These are phyloP conservation scores for Periophthalmodon schlosseri DNA, from an alignment of 2,113 vertebrate species.

Conservation along the genomic window DNA sequence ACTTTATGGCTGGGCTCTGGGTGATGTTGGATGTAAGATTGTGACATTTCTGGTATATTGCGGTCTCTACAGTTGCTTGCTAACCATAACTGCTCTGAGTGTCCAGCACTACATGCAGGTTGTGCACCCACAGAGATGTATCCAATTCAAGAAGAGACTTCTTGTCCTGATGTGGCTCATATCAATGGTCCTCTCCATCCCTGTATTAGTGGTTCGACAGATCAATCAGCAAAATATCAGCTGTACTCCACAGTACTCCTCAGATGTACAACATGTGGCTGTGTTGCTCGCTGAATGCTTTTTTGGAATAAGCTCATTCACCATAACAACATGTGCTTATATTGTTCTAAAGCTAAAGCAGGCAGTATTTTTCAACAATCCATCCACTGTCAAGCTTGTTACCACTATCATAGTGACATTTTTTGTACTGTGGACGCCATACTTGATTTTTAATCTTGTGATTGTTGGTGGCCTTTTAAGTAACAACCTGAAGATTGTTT, in stretches of 20 bases:
- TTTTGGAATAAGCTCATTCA: background rate
- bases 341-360: conserved; percentile 14
- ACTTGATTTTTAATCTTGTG: conserved; percentile 22
- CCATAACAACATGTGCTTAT: conserved; percentile 17
- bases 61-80: conserved; percentile 1
- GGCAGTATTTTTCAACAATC: conserved; percentile 33
- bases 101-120: conserved; percentile 42
- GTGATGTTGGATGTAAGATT: conserved; percentile 20
- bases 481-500: background rate
- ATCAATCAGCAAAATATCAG: background rate
- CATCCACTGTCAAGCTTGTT: conserved; percentile 17
- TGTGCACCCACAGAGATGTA: background rate
- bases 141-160: conserved; percentile 2
- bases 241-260: background rate
- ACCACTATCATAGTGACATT: conserved; percentile 17
- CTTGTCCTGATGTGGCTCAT: conserved; percentile 34
- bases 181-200: conserved; percentile 9
- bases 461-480: conserved; percentile 7
- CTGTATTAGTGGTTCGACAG: background rate
- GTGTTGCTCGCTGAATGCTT: conserved; percentile 18
- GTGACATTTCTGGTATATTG: background rate
- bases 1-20: conserved; percentile 12
- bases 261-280: background rate
- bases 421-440: conserved; percentile 27
- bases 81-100: conserved; percentile 33